phyloP scores from a whole-genome alignment of 2,888 invertebrate species.

The Keiferia lycopersicella region DNA sequence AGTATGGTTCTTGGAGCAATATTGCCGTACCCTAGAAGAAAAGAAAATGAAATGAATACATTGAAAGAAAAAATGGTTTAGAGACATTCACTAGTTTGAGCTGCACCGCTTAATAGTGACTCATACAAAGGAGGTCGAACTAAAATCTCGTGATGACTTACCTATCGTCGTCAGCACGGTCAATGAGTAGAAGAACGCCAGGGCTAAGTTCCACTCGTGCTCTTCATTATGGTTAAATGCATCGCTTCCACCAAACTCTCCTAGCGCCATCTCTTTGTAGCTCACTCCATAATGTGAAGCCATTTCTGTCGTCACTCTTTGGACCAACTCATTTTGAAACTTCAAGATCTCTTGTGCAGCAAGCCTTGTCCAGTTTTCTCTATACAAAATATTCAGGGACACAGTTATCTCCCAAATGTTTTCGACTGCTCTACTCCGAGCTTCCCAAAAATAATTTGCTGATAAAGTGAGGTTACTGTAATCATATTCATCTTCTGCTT shows the following conservation, averaged over 20 bases:
- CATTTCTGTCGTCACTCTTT: conserved; percentile 90
- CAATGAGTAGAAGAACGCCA: conserved; percentile 96
- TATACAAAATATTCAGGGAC: conserved; percentile 92
- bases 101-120: too few relatives aligned
- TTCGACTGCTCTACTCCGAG: conserved; percentile 85
- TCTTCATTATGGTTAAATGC: conserved; percentile 77
- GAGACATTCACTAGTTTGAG: too few relatives aligned
- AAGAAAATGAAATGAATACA: conserved; percentile 15
- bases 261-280: conserved; percentile 77
- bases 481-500: conserved; percentile 66
- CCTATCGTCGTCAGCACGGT: conserved; percentile 96
- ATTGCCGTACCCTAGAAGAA: conserved; percentile 92
- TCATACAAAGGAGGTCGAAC: too few relatives aligned
- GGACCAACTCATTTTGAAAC: conserved; percentile 92
- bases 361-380: conserved; percentile 93
- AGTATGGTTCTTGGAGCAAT: conserved; percentile 93
- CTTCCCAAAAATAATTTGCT: conserved; percentile 77
- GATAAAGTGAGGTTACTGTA: conserved; percentile 68
- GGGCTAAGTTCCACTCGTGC: conserved; percentile 93
- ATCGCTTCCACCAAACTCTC: conserved; percentile 67
- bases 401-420: conserved; percentile 96
- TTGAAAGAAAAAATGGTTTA: too few relatives aligned
- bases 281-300: conserved; percentile 81
- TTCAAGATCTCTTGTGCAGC: conserved; percentile 89
- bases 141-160: conserved; percentile 65